Base-by-base conservation (phyloP, 2,888 invertebrate genomes). In the Mythimna lalbum region DNA sequence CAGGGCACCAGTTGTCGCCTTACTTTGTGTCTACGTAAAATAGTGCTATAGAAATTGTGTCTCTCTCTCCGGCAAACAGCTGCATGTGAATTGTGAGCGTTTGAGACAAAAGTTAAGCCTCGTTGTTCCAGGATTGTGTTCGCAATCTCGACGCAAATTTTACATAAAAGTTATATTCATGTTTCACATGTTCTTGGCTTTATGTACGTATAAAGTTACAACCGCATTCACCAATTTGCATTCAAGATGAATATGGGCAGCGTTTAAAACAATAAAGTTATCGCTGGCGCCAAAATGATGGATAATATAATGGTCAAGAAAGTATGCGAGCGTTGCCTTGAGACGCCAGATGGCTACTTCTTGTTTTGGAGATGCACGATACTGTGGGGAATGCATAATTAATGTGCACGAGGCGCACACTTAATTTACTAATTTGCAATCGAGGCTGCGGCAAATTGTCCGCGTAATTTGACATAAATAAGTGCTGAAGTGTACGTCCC, bases 31-130 rank as follows among this genome's bases (percentile, higher is more conserved):
- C 87, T 89, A 86, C 86, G 86, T 86, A 81, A 89, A 90, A 90
- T 88, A 88, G 89, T 90, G 89, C 88, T 89, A 84, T 86, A 89
- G 87, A 90, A 91, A 90, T 89, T 73, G 73, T 83, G 64, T 88
- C 83, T 78, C 86, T 77, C 87, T 84, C 80, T 75, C 79, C 76
- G 74, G 79, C 82, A 86, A 80, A 87, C 87, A 88, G 87, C 89
- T 90, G 87, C 88, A 89, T 87, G 84, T 88, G 88, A 90, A 88
- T 86, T 85, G 85, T 86, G 85, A 90, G 89, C 88, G 87, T 88
- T 87, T 86, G 86, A 90, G 87, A 90, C 90, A 91, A 90, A 91
- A 91, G 90, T 92, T 89, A 89, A 88, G 86, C 85, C 87, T 82
- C 78, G 86, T 90, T 91, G 90, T 90, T 90, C 86, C 84, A 83